phyloP scores from a whole-genome alignment of 2,113 vertebrate genomes.

The Phaethon lepturus region DNA sequence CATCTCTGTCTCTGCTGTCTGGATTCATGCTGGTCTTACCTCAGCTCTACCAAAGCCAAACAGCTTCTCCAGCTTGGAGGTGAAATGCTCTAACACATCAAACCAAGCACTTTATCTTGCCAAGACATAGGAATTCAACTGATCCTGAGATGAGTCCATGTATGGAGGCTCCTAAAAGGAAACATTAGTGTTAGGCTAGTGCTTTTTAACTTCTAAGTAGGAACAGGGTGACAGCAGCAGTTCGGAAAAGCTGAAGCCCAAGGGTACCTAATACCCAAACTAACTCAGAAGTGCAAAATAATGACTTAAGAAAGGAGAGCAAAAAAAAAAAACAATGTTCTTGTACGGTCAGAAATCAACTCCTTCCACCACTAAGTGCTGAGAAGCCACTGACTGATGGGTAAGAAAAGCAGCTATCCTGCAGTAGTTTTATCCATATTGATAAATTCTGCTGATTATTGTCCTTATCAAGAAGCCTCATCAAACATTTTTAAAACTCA shows the following conservation, averaged over 20 bases:
- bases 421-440: background rate
- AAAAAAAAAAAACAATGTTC: background rate
- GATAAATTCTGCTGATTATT: background rate
- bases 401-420: background rate
- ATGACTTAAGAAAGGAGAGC: background rate
- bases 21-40: background rate
- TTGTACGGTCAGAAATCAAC: background rate
- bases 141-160: accelerated
- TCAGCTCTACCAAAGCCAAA: background rate
- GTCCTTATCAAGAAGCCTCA: background rate
- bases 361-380: background rate
- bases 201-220: background rate
- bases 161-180: background rate
- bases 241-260: background rate
- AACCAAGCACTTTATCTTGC: background rate
- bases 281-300: background rate
- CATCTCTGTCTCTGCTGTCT: background rate
- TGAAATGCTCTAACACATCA: background rate
- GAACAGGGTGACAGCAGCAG: background rate
- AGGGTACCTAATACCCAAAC: background rate
- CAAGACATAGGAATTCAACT: background rate
- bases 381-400: background rate
- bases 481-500: background rate
- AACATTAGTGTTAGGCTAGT: background rate
- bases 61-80: background rate